Conservation (phyloP, 64 coral and sea anemone species). For the Montipora efflorescens region DNA sequence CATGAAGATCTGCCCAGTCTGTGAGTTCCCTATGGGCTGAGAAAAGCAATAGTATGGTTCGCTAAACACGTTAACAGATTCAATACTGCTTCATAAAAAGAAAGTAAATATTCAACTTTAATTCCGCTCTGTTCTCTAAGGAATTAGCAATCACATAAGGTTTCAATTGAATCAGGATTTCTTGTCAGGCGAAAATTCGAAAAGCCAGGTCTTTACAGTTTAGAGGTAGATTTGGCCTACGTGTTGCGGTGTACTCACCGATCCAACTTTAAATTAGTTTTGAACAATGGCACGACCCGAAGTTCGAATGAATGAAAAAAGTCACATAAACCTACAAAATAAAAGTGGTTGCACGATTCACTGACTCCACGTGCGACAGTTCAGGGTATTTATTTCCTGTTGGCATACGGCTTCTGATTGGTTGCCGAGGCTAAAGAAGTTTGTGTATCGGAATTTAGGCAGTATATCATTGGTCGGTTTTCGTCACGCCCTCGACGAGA, state of each 20-base stretch:
- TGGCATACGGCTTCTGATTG: slow-evolving; percentile 65
- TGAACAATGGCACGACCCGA: background rate
- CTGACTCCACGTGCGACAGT: slow-evolving; percentile 81
- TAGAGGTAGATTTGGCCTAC: background rate
- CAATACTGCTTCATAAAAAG: slow-evolving; percentile 35
- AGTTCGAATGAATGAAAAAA: slow-evolving; percentile 81
- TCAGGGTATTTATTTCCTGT: slow-evolving; percentile 78
- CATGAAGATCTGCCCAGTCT: background rate
- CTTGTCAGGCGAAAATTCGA: background rate
- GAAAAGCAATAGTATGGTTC: slow-evolving; percentile 33
- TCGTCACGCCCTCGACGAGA: slow-evolving; percentile 10
- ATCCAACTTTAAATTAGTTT: background rate
- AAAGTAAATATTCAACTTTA: slow-evolving; percentile 64
- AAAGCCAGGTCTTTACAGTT: background rate
- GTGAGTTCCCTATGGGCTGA: background rate
- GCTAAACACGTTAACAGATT: slow-evolving; percentile 28
- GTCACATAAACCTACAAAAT: slow-evolving; percentile 72
- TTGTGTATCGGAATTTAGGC: slow-evolving; percentile 77
- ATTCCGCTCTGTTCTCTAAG: slow-evolving; percentile 34
- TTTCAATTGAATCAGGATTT: slow-evolving; percentile 44
- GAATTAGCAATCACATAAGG: slow-evolving; percentile 28
- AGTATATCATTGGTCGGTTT: slow-evolving; percentile 58
- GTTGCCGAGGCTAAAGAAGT: slow-evolving; percentile 74
- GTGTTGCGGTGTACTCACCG: background rate
- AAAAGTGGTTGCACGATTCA: slow-evolving; percentile 44